phyloP scores from a whole-genome alignment of 1,140 invertebrate species.

The fruit fly (Drosophila melanogaster) region DNA sequence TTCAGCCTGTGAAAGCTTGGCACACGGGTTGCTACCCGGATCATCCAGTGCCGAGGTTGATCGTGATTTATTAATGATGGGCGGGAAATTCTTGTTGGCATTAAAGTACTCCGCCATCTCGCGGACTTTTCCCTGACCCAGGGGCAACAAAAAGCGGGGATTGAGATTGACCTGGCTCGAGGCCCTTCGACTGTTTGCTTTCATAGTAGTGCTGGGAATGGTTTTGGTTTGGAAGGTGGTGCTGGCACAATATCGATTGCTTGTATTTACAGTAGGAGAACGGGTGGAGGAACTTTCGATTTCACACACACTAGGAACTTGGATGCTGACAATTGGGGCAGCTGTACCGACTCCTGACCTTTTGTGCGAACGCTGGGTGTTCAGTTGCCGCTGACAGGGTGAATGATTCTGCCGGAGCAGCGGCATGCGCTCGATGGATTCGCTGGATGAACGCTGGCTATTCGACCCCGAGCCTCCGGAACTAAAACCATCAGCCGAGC shows the following conservation, averaged over 20 bases:
- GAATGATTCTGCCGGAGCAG: constrained; percentile 60
- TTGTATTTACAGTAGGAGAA: constrained; percentile 75
- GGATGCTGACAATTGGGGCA: constrained; percentile 58
- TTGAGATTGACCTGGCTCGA: constrained; percentile 69
- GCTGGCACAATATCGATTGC: constrained; percentile 77
- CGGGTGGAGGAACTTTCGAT: constrained; percentile 82
- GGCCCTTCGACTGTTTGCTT: constrained; percentile 25
- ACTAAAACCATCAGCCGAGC: constrained; percentile 55
- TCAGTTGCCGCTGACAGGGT: constrained; percentile 57
- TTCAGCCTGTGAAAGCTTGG: constrained; percentile 84
- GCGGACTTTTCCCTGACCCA: constrained; percentile 84
- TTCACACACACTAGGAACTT: constrained; percentile 80
- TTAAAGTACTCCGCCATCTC: constrained; percentile 87
- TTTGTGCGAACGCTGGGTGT: constrained; percentile 72
- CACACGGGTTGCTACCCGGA: constrained; percentile 35
- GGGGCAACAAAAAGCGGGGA: constrained; percentile 56
- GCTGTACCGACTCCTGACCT: constrained; percentile 61
- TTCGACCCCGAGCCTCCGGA: constrained; percentile 76
- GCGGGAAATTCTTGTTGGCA: constrained; percentile 58
- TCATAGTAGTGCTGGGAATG: constrained; percentile 41
- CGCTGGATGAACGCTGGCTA: constrained; percentile 76
- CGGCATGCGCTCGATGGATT: constrained; percentile 79
- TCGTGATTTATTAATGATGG: constrained; percentile 48
- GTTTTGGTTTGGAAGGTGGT: constrained; percentile 54
- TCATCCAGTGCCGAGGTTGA: constrained; percentile 66